Evolutionary conservation across 2,797 vertebrate genomes (phyloP).

Genomic region (Odontamblyopus rebecca): DNA sequence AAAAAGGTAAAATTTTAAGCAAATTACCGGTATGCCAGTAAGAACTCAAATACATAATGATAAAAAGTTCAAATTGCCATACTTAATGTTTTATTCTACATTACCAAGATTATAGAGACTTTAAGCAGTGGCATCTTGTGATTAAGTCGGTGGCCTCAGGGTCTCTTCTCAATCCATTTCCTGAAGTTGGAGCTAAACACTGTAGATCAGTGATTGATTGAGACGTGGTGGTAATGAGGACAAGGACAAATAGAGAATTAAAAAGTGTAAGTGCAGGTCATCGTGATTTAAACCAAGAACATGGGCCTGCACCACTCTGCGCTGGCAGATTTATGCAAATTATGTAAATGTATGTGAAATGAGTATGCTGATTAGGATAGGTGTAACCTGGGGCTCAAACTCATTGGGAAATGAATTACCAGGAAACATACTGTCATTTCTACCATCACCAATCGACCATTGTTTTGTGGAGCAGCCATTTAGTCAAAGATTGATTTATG

Average conservation of each 20-base stretch:
- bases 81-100: not conserved
- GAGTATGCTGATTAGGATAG: constrained; percentile 35
- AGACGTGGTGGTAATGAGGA: constrained; percentile 28
- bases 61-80: not conserved
- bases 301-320: constrained; percentile 26
- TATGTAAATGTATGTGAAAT: constrained; percentile 48
- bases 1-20: too few relatives aligned
- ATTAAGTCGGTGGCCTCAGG: constrained; percentile 62
- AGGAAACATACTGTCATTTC: constrained; percentile 5
- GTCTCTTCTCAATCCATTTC: constrained; percentile 43
- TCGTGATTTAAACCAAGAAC: constrained; percentile 39
- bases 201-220: constrained; percentile 36
- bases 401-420: constrained; percentile 25
- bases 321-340: constrained; percentile 43
- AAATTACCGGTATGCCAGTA: too few relatives aligned
- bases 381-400: constrained; percentile 25
- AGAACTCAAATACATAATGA: too few relatives aligned
- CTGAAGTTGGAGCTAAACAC: constrained; percentile 42
- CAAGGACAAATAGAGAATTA: constrained; percentile 5
- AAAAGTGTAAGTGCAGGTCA: constrained; percentile 24
- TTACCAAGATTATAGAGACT: constrained; percentile 18
- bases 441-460: not conserved
- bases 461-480: not conserved
- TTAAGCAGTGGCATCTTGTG: constrained; percentile 59
- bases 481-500: not conserved